Conservation (phyloP, 2,888 invertebrate genomes). For the Cantharis rufa region DNA sequence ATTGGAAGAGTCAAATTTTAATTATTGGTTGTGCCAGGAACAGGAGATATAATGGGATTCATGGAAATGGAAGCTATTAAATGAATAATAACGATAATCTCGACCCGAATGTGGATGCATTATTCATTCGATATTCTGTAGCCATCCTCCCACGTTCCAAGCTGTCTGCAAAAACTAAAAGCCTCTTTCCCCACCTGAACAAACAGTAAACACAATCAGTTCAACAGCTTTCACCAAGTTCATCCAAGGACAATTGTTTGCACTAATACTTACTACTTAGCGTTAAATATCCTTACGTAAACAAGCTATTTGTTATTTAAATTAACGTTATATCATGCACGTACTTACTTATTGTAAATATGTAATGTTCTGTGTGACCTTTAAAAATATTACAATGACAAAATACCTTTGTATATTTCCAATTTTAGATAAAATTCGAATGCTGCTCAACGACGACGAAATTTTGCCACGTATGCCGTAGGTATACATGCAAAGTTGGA, state of each 20-base stretch:
- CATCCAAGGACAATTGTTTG: conserved; percentile 16
- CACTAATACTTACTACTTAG: conserved; percentile 9
- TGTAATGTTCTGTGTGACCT: conserved; percentile 4
- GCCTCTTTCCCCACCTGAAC: background rate
- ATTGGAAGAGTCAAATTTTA: background rate
- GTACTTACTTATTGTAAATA: background rate
- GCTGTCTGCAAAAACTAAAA: conserved; percentile 1
- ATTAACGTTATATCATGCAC: conserved; percentile 8
- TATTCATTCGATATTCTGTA: background rate
- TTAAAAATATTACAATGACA: conserved; percentile 14
- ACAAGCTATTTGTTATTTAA: conserved; percentile 13
- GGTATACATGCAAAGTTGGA: background rate
- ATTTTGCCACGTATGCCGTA: background rate
- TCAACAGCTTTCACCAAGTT: conserved; percentile 22
- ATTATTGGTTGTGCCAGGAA: background rate
- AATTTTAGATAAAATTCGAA: background rate
- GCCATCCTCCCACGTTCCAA: background rate
- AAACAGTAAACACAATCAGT: conserved; percentile 8
- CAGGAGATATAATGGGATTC: background rate
- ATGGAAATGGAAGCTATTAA: background rate
- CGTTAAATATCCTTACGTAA: conserved; percentile 16
- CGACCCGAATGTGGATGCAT: background rate
- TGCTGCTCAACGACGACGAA: background rate
- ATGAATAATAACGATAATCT: background rate
- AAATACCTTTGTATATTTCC: background rate